Evolutionary conservation across 2,113 vertebrate species (phyloP).

Genomic region (Otolemur garnettii): DNA sequence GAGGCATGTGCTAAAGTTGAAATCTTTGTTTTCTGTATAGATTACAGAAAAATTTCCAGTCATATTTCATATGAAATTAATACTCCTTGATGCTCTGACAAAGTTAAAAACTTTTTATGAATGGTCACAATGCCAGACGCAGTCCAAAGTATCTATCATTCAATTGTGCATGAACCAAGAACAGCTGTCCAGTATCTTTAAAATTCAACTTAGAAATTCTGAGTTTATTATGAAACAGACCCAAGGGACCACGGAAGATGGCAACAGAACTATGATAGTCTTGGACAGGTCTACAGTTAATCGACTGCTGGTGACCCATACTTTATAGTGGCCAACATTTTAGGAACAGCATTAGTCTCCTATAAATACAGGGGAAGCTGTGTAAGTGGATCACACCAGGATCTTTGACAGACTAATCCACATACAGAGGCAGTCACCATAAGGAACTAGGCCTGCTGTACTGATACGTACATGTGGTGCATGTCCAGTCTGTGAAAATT

Average conservation of each 20-base stretch:
- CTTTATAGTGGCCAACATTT: not conserved
- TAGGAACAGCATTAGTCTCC: not conserved
- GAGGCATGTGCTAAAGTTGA: not conserved
- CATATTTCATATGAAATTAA: not conserved
- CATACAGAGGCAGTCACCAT: too few species aligned
- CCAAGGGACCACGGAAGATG: not conserved
- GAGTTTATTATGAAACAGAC: not conserved
- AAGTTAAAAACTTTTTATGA: not conserved
- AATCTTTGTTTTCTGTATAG: not conserved
- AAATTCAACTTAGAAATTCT: not conserved
- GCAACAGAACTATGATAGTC: not conserved
- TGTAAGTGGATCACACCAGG: too few species aligned
- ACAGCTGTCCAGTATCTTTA: not conserved
- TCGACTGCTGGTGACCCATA: not conserved
- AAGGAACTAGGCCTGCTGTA: too few species aligned
- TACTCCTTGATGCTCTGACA: not conserved
- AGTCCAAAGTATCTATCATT: too few species aligned
- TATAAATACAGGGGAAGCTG: not conserved
- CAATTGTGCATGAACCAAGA: not conserved
- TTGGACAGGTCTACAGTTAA: not conserved
- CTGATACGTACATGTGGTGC: too few species aligned
- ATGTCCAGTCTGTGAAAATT: too few species aligned
- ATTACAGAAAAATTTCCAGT: not conserved
- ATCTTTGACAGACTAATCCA: too few species aligned
- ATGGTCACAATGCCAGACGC: rapidly evolving